These are phyloP conservation scores for Lathronympha strigana DNA, from an alignment of 2,888 invertebrate genomes.

Conservation along the genomic window DNA sequence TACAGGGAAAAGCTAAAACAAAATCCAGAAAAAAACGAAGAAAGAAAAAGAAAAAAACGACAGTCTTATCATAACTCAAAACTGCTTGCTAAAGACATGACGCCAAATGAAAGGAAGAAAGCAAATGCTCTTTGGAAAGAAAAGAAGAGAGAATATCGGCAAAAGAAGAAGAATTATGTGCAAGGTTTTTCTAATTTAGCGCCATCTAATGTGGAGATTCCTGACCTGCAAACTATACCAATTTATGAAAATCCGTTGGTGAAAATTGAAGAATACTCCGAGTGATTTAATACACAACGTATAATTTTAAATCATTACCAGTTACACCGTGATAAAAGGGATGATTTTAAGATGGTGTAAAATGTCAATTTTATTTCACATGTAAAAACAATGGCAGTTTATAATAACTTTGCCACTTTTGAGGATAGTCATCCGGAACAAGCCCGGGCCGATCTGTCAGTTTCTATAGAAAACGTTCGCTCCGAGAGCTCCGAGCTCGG, in stretches of 20 bases:
- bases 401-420: no score
- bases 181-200: background rate
- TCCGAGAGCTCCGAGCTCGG: no score
- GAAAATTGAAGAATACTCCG: slow-evolving; percentile 6
- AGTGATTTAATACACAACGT: background rate
- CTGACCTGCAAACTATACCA: background rate
- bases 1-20: slow-evolving; percentile 13
- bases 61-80: slow-evolving; percentile 18
- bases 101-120: slow-evolving; percentile 16
- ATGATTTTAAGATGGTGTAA: no score
- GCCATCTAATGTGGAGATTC: background rate
- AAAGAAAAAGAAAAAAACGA: slow-evolving; percentile 21
- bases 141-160: background rate
- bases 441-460: no score
- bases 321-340: no score
- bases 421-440: no score
- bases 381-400: no score
- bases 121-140: slow-evolving; percentile 20
- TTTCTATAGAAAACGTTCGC: no score
- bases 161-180: background rate
- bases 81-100: slow-evolving; percentile 15
- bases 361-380: no score
- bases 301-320: background rate
- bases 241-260: slow-evolving; percentile 12
- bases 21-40: slow-evolving; percentile 23